Evolutionary conservation across 92 coral and sea anemone genomes (phyloP).

Genomic region (Diadumene lineata): DNA sequence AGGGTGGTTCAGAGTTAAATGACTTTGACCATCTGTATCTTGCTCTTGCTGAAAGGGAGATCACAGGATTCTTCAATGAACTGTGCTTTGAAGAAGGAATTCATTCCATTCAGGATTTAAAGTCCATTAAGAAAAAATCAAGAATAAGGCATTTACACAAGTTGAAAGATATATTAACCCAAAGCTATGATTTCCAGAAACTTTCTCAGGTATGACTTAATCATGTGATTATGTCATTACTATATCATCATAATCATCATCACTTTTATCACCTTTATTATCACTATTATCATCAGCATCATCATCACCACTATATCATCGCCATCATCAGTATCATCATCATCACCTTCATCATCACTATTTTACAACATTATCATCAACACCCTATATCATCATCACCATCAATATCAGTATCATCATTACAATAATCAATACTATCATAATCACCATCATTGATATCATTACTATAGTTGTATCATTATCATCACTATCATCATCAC

Average conservation of each 20-base stretch:
- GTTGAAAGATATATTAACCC: too few species aligned
- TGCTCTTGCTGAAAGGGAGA: slow-evolving; percentile 49
- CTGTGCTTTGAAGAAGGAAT: too few species aligned
- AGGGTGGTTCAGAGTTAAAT: too few species aligned
- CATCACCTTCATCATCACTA: neutral
- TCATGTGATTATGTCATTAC: too few species aligned
- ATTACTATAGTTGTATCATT: too few species aligned
- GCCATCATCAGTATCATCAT: neutral
- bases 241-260: neutral
- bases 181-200: too few species aligned
- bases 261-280: neutral
- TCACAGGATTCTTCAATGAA: slow-evolving; percentile 37
- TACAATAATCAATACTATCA: too few species aligned
- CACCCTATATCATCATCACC: neutral
- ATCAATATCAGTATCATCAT: neutral
- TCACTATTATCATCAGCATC: neutral
- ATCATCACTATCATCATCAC: neutral
- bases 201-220: too few species aligned
- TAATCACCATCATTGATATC: neutral
- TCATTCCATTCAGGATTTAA: too few species aligned
- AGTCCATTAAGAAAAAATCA: too few species aligned
- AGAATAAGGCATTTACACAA: too few species aligned
- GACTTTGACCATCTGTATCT: slow-evolving; percentile 69
- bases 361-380: neutral
- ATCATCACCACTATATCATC: neutral